Evolutionary conservation across 1,140 invertebrate species (phyloP), one percentile per base, ranked within the genome.

Genomic region (Tetragnatha versicolor): DNA sequence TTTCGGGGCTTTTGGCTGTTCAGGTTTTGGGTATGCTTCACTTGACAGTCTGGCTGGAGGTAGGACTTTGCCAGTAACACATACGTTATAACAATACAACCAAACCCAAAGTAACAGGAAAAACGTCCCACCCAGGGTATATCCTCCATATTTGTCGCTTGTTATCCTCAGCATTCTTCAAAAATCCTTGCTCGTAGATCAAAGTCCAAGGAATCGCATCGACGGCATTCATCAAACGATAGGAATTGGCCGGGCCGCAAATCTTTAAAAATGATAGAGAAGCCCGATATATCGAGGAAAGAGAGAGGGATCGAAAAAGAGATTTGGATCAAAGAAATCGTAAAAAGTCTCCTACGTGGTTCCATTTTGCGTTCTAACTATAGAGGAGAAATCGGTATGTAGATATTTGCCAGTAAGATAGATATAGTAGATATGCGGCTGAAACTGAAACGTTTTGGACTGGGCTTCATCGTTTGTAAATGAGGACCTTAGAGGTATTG

Each of bases 291-390:
- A 29, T 49, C 45, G 29, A 29, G 35, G 27, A 33, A 53, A 33
- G 37, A 31, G 20, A 47, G 35, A 69, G 25, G 55, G n/a, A 27
- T 33, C 2, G 31, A 53, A 35, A 33, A 37, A 22, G 31, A 17
- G 31, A 53, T 53, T 69, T 31, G 29, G 47, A 37, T 69, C 66
- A 69, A 53, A 69, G 66, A 69, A 69, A 69, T 69, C 47, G 22
- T 69, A 37, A 37, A 53, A 49, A n/a, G 20, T 53, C 25, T 53
- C 20, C 42, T 47, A 20, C 42, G 12, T 12, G 42, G 20, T 47
- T 47, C 42, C 2, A 12, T 47, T 47, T 47, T 47, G 42, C 12
- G 20, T 47, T 47, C 12, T 20, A 17, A 20, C 42, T 47, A 2
- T 20, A 20, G 20, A 47, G 42, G 42, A 47, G 20, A 20, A 17